phyloP scores from a whole-genome alignment of 2,113 vertebrate genomes.

The Salvelinus alpinus region DNA sequence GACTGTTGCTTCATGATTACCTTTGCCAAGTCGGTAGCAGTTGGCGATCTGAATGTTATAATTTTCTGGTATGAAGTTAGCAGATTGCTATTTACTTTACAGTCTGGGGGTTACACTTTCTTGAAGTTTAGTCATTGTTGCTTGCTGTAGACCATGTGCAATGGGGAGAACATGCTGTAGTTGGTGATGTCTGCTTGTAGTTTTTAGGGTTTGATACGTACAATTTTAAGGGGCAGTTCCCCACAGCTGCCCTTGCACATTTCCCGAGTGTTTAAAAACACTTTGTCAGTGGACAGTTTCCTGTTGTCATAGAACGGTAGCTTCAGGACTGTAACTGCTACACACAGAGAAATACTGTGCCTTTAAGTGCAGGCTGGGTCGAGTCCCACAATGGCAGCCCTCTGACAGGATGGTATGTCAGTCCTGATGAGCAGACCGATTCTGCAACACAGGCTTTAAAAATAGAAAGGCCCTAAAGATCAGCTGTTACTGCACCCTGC shows the following conservation, averaged over 20 bases:
- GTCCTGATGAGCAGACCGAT: conserved; percentile 62
- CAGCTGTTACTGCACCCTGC: conserved; percentile 68
- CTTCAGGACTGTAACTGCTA: background rate
- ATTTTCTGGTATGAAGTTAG: conserved; percentile 11
- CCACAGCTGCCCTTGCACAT: too few species aligned
- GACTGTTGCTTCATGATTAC: background rate
- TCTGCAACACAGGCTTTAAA: conserved; percentile 71
- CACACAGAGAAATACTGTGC: conserved; percentile 6
- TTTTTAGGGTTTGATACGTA: too few species aligned
- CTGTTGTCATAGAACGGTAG: background rate
- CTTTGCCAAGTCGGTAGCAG: background rate
- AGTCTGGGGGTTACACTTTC: conserved; percentile 41
- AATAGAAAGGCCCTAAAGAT: conserved; percentile 71
- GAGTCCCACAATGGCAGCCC: conserved; percentile 28
- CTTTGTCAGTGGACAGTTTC: too few species aligned
- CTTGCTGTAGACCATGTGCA: conserved; percentile 12
- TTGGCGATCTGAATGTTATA: conserved; percentile 6
- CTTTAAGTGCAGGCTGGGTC: conserved; percentile 51
- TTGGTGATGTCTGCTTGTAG: background rate
- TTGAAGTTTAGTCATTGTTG: conserved; percentile 22
- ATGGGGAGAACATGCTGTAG: conserved; percentile 6
- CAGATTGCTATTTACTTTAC: conserved; percentile 19
- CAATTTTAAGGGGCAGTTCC: too few species aligned
- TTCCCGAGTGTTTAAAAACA: too few species aligned
- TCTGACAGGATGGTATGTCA: conserved; percentile 62